phyloP scores from a whole-genome alignment of 2,888 invertebrate genomes.

The Drosophila meridionalis region DNA sequence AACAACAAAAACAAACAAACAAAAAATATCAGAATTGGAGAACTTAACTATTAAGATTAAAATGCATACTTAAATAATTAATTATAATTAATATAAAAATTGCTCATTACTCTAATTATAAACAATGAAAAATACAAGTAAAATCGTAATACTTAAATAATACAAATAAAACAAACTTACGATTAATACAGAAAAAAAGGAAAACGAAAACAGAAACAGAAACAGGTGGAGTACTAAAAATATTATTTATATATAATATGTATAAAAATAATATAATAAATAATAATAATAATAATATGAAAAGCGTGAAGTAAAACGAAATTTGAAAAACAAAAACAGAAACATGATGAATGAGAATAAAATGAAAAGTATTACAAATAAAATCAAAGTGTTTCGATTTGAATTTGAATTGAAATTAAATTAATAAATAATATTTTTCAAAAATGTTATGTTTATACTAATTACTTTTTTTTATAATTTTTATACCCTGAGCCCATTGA shows the following conservation, averaged over 20 bases:
- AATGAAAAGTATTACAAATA: conserved; percentile 71
- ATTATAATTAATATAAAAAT: conserved; percentile 71
- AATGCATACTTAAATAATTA: conserved; percentile 70
- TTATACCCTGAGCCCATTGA: too few species aligned
- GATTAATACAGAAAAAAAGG: conserved; percentile 48
- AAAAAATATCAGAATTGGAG: conserved; percentile 29
- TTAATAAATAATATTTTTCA: too few species aligned
- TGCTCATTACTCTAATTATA: conserved; percentile 78
- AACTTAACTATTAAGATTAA: conserved; percentile 65
- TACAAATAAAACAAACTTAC: conserved; percentile 63
- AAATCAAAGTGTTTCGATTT: background rate
- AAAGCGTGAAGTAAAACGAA: conserved; percentile 27
- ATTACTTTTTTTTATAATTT: too few species aligned
- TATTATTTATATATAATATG: conserved; percentile 63
- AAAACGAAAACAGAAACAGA: conserved; percentile 22
- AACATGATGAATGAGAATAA: conserved; percentile 61
- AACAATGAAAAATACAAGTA: conserved; percentile 57
- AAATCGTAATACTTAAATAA: conserved; percentile 74
- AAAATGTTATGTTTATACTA: too few species aligned
- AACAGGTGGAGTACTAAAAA: conserved; percentile 59
- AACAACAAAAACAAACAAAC: conserved; percentile 2
- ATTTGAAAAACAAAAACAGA: conserved; percentile 11
- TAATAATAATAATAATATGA: conserved; percentile 10
- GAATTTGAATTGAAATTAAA: background rate
- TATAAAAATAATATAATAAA: conserved; percentile 22